These are phyloP conservation scores for Ceratina calcarata DNA, from an alignment of 1,140 invertebrate genomes.

Conservation along the genomic window DNA sequence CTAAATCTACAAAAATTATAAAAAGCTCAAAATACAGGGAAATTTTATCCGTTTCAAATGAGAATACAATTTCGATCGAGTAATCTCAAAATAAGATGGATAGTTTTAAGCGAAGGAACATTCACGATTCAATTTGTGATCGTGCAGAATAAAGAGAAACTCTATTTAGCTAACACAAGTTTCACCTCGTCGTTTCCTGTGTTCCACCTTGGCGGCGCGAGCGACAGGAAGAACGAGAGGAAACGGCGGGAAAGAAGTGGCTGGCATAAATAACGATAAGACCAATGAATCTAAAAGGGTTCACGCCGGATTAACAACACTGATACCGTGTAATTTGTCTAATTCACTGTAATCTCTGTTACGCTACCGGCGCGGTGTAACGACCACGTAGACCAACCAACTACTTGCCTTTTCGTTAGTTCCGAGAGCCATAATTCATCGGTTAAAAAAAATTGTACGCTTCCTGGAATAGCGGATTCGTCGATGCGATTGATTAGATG, in stretches of 20 bases:
- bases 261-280: conserved; percentile 62
- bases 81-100: no score
- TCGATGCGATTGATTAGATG: no score
- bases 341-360: conserved; percentile 40
- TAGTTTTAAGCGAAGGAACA: no score
- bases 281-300: conserved; percentile 60
- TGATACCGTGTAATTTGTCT: conserved; percentile 68
- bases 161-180: neutral
- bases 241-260: conserved; percentile 30
- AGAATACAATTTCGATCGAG: no score
- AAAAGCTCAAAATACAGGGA: neutral
- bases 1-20: conserved; percentile 67
- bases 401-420: conserved; percentile 20
- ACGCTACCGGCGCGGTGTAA: conserved; percentile 1
- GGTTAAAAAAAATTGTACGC: no score
- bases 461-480: no score
- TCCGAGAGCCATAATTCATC: neutral
- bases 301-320: conserved; percentile 56
- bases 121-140: no score
- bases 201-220: conserved; percentile 34
- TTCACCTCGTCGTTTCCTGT: neutral
- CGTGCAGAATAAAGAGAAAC: conserved; percentile 49
- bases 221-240: conserved; percentile 1
- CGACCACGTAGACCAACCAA: neutral
- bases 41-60: neutral